Percentiles rank a stretch among this genome's conserved stretches.
phyloP scores from a whole-genome alignment of 1,140 invertebrate genomes.

The Drosophila ogumai region DNA sequence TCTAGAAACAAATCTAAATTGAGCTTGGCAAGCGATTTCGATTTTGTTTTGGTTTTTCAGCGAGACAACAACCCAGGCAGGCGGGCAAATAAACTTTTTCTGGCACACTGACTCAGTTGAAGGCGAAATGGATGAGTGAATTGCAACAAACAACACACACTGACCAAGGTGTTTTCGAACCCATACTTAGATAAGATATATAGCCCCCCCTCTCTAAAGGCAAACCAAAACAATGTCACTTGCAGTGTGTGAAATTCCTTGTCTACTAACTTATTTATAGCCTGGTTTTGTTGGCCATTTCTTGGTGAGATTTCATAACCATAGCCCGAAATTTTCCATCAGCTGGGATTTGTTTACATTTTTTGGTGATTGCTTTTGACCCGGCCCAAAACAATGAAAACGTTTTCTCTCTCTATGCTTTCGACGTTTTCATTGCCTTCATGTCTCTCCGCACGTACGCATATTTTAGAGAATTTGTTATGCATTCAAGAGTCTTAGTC shows the following conservation, averaged over 20 bases:
- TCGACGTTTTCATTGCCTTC: constrained; percentile 12
- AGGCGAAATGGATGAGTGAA: constrained; percentile 54
- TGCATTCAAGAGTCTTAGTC: constrained; percentile 2
- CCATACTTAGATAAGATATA: neutral
- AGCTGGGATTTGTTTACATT: constrained; percentile 30
- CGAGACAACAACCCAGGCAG: constrained; percentile 41
- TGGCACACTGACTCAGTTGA: constrained; percentile 78
- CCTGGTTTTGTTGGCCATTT: neutral
- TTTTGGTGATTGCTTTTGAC: constrained; percentile 8
- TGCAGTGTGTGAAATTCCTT: neutral
- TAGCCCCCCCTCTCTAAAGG: neutral
- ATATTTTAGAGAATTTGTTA: constrained; percentile 3
- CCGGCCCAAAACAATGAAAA: neutral
- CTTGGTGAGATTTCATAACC: neutral
- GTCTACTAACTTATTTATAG: constrained; percentile 8
- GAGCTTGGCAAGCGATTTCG: constrained; percentile 50
- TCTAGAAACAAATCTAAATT: constrained; percentile 42
- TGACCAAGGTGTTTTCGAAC: constrained; percentile 27
- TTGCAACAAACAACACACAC: constrained; percentile 56
- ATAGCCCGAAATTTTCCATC: constrained; percentile 9
- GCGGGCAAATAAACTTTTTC: constrained; percentile 74
- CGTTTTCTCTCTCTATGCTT: constrained; percentile 7
- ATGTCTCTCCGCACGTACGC: constrained; percentile 56
- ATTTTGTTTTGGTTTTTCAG: constrained; percentile 52
- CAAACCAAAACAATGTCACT: constrained; percentile 43